Percentiles rank a stretch among this genome's conserved stretches.
These are phyloP conservation scores for Oreonectes daqikongensis DNA, from an alignment of 2,797 vertebrate species.

Conservation along the genomic window DNA sequence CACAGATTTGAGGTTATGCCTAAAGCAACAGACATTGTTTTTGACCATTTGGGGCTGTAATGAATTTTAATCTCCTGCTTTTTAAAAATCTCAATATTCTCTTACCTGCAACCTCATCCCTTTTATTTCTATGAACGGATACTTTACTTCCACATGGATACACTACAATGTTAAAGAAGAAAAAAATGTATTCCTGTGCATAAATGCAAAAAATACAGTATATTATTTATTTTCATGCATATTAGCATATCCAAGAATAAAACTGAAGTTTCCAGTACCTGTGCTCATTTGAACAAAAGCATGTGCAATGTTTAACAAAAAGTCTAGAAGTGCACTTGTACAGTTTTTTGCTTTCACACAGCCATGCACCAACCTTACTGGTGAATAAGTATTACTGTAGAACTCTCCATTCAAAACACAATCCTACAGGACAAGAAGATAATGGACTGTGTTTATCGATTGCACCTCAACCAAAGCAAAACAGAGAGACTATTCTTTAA, in stretches of 20 bases:
- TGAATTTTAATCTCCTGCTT: conserved; percentile 3
- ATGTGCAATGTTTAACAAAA: too few species aligned
- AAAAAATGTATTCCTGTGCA: neutral
- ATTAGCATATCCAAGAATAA: too few species aligned
- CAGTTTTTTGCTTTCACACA: neutral
- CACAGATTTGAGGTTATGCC: conserved; percentile 21
- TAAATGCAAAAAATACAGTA: neutral
- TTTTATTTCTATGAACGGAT: too few species aligned
- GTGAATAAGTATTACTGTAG: conserved; percentile 10
- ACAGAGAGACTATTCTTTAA: conserved; percentile 47
- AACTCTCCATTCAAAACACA: conserved; percentile 52
- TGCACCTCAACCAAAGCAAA: conserved; percentile 45
- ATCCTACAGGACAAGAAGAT: conserved; percentile 31
- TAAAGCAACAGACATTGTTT: conserved; percentile 57
- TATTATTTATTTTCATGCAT: neutral
- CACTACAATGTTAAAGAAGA: too few species aligned
- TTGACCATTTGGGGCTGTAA: neutral
- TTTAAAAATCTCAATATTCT: conserved; percentile 5
- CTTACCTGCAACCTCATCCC: neutral
- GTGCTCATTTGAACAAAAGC: neutral
- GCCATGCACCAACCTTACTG: neutral
- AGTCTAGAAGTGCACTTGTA: too few species aligned
- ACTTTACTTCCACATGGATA: too few species aligned
- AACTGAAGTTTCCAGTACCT: neutral
- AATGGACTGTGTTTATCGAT: conserved; percentile 54